These are phyloP conservation scores for Lissonota sp. DNA, from an alignment of 2,888 invertebrate genomes.

Conservation along the genomic window DNA sequence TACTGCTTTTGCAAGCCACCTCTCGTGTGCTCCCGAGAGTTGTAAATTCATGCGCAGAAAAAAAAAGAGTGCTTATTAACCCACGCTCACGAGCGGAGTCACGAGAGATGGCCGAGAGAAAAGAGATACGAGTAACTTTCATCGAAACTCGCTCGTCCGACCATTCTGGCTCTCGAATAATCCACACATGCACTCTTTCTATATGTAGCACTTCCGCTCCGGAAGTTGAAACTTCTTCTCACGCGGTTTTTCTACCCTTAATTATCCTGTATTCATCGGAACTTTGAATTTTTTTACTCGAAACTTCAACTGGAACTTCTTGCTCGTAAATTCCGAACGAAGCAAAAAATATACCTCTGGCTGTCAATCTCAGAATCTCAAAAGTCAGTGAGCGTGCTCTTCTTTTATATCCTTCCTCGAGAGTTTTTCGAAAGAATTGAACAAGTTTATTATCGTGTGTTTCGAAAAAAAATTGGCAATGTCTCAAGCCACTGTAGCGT, in stretches of 20 bases:
- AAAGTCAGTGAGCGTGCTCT: too few relatives aligned
- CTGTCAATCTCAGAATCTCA: too few relatives aligned
- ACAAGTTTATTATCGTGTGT: too few relatives aligned
- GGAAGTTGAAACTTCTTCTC: conserved; percentile 64
- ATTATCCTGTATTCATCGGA: conserved; percentile 23
- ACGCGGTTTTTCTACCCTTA: conserved; percentile 16
- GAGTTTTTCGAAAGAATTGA: too few relatives aligned
- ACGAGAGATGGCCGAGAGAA: conserved; percentile 69
- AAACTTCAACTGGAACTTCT: conserved; percentile 13
- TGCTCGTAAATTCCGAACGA: too few relatives aligned
- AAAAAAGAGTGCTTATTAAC: conserved; percentile 77
- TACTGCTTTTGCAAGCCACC: conserved; percentile 11
- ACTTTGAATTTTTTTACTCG: conserved; percentile 26
- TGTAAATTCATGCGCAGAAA: conserved; percentile 64
- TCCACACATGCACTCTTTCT: conserved; percentile 15
- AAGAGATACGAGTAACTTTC: conserved; percentile 38
- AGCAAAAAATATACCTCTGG: too few relatives aligned
- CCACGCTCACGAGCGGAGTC: conserved; percentile 70
- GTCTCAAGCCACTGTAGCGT: too few relatives aligned
- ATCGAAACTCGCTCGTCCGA: conserved; percentile 53
- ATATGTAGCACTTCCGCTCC: neutral
- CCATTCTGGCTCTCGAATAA: conserved; percentile 34
- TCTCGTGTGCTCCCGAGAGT: conserved; percentile 56
- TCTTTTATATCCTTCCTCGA: too few relatives aligned
- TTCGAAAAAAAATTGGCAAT: too few relatives aligned